A percentile compares a stretch with the other conserved stretches of the same genome.
Evolutionary conservation across 2,888 invertebrate genomes (phyloP).

Genomic region (Euspilapteryx auroguttella): DNA sequence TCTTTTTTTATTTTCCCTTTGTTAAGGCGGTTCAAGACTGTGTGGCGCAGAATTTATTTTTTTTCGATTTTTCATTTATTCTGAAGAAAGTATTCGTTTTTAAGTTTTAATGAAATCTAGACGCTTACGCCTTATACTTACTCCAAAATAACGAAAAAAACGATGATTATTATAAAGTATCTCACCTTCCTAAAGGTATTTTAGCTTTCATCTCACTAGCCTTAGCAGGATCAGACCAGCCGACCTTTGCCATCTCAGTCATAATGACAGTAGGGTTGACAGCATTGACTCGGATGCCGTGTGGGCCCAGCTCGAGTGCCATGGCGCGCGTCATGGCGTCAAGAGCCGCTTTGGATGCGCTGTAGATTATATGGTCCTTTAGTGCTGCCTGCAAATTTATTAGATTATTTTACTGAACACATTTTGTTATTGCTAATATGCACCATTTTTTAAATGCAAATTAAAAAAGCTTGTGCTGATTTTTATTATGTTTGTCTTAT

Average conservation of each 20-base stretch:
- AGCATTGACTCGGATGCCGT: constrained; percentile 85
- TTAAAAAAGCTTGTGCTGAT: no score
- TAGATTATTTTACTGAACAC: constrained; percentile 1
- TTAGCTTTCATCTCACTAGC: constrained; percentile 73
- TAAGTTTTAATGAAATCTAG: no score
- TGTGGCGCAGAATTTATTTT: no score
- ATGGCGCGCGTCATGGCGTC: constrained; percentile 82
- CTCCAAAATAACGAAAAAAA: no score
- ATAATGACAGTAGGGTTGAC: constrained; percentile 94
- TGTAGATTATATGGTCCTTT: constrained; percentile 77
- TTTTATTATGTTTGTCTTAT: no score
- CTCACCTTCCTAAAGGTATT: constrained; percentile 86
- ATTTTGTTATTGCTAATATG: no score
- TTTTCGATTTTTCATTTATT: no score
- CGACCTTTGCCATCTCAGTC: constrained; percentile 85
- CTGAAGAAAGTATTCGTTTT: no score
- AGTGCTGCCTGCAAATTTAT: constrained; percentile 63
- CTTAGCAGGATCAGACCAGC: constrained; percentile 85
- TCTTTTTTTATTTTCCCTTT: no score
- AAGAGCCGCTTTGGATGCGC: constrained; percentile 87
- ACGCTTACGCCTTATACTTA: no score
- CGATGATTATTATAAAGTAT: not conserved
- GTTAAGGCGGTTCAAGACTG: no score
- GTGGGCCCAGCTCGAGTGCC: constrained; percentile 85
- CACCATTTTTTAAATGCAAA: no score